Evolutionary conservation across 2,888 invertebrate species (phyloP), one percentile per base, ranked within the genome.

Genomic region (Latrodectus elegans): DNA sequence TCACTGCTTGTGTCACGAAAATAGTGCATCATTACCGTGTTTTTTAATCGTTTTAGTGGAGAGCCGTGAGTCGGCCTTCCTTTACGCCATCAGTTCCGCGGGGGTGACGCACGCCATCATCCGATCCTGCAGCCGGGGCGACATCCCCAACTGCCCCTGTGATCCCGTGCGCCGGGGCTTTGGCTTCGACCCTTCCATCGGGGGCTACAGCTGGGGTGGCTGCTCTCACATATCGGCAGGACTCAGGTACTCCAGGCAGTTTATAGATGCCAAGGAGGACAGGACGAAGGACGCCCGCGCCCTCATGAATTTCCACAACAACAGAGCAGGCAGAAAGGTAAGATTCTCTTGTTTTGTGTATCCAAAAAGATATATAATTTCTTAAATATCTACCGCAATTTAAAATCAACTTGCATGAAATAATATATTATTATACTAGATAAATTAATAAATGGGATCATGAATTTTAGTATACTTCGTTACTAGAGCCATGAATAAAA

Each of bases 221-320:
- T 92, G 92, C 76, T 92, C 92, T 88, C 92, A 92, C 88, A 91
- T 92, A 10, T 90, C 91, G 53, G 92, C 91, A 81, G 92, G 92
- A 4, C 90, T 90, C 49, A 90, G 90, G 3, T 92, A 92, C 87
- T 91, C 92, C 9, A 89, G 92, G 15, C 91, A 90, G 82, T 92
- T 92, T 90, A 91, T 92, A 14, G 92, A 92, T 87, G 91, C 91
- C n/a, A 60, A 87, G 49, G 90, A 90, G 52, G 84, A 86, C 51
- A 67, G 60, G 4, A 65, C 81, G 53, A 79, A 89, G n/a, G 90
- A 90, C 73, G 89, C 89, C 15, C 68, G 89, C 14, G 90, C 90
- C 8, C 75, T 89, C 17, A 90, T 90, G 89, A 90, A 90, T 78
- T 65, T 89, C 53, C 90, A 90, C 60, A 90, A 90, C 75, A 90